phyloP scores from a whole-genome alignment of 1,140 invertebrate species.

The Drosophila dunni region DNA sequence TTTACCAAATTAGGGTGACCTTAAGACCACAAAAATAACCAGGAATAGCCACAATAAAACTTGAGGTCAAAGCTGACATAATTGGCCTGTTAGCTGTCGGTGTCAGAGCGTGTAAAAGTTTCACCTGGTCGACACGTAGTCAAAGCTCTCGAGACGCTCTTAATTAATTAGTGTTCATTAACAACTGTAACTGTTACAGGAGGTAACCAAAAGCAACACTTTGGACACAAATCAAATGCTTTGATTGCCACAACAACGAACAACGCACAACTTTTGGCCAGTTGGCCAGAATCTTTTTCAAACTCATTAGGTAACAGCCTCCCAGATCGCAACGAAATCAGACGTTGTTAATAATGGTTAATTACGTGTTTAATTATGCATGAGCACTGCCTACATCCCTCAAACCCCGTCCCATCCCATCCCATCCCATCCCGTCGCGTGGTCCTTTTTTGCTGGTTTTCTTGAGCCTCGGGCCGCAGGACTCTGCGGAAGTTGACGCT shows the following conservation, averaged over 20 bases:
- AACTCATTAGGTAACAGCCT: conserved; percentile 73
- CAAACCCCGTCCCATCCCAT: not conserved
- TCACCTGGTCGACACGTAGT: conserved; percentile 56
- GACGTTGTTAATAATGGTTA: conserved; percentile 83
- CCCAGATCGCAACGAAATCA: conserved; percentile 66
- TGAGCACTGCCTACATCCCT: conserved; percentile 57
- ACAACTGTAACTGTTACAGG: conserved; percentile 57
- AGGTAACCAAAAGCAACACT: conserved; percentile 15
- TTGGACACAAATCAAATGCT: conserved; percentile 74
- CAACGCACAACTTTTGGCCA: conserved; percentile 37
- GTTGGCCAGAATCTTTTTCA: conserved; percentile 53
- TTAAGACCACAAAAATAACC: conserved; percentile 19
- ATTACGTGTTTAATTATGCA: conserved; percentile 83
- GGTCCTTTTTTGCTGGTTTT: conserved; percentile 10
- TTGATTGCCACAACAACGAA: conserved; percentile 54
- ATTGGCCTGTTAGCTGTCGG: conserved; percentile 55
- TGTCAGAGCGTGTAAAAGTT: conserved; percentile 36
- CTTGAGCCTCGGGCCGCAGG: conserved; percentile 34
- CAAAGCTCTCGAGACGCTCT: conserved; percentile 32
- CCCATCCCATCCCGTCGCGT: too few species aligned
- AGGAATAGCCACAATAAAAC: conserved; percentile 10
- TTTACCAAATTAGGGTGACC: not conserved
- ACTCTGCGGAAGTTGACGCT: conserved; percentile 72
- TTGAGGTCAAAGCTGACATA: conserved; percentile 44
- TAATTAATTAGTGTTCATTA: conserved; percentile 82